Base-by-base conservation (phyloP, 2,797 vertebrate genomes). In the Acomys russatus region DNA sequence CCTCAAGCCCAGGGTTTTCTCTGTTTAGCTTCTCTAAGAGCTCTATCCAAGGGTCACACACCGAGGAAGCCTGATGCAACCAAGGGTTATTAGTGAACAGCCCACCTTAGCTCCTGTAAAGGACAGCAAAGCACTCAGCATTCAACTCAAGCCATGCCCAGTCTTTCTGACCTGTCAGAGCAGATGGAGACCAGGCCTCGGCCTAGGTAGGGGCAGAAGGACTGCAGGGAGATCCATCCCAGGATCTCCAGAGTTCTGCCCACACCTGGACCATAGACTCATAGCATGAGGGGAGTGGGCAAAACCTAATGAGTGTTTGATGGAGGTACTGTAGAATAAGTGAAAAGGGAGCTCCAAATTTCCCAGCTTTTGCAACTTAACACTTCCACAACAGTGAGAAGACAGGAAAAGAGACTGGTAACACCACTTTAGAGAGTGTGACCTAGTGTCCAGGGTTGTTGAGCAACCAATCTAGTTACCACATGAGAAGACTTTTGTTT, bases 11-110 rank as follows among this genome's bases (percentile, higher is more conserved):
- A 66, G 35, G 66, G 30, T 93, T 91, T 91, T 80, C 79, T 92
- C 66, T 33, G 20, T 51, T 95, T 54, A 92, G 77, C 23, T 94
- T 77, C 90, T 79, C 88, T 30, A 96, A 97, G 59, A 92, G n/a
- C 63, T 82, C 22, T 8, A 79, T 35, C 49, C 68, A 82, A 71
- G 38, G n/a, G 49, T 83, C 59, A 76, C 73, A 76, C 17, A 20
- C 63, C 9, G 38, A 38, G 18, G 49, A 95, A 92, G 44, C 20
- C 20, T 51, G 20, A 20, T 76, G 33, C 14, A 95, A 61, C 20
- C 89, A 90, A 87, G 38, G 35, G 28, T 73, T 87, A 61, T 22
- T 77, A 35, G 10, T 54, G 89, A 91, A 87, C n/a, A 89, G 9
- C n/a, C 76, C 35, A 77, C 4, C 63, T 30, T 23, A 92, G 68